These are phyloP conservation scores for Oceanites oceanicus DNA, from an alignment of 2,113 vertebrate species.

Conservation along the genomic window DNA sequence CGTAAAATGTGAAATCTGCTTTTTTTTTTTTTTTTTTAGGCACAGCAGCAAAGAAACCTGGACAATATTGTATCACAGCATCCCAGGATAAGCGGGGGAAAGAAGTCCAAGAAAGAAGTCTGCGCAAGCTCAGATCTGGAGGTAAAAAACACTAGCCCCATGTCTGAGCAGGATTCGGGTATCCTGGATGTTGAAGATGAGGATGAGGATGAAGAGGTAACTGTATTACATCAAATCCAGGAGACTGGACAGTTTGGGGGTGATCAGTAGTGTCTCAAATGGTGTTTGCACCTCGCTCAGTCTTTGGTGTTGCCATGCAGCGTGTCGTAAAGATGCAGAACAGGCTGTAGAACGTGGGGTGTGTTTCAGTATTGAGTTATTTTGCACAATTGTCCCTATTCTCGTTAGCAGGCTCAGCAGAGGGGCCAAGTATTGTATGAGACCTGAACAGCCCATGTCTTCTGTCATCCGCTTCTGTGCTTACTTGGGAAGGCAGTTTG, in stretches of 20 bases:
- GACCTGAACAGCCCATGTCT: accelerated
- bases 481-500: neutral
- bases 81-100: conserved; percentile 76
- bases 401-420: neutral
- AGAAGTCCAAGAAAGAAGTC: conserved; percentile 78
- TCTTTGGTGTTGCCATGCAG: accelerated
- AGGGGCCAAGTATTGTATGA: neutral
- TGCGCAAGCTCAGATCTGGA: conserved; percentile 71
- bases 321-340: too few species aligned
- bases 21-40: conserved; percentile 69
- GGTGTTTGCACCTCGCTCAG: accelerated
- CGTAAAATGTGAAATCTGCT: neutral
- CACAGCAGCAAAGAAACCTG: conserved; percentile 89
- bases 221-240: neutral
- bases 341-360: accelerated
- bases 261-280: accelerated
- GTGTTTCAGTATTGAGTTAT: accelerated
- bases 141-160: conserved; percentile 81
- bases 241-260: neutral
- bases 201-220: conserved; percentile 90
- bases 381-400: accelerated
- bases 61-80: conserved; percentile 85
- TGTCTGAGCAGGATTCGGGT: conserved; percentile 89
- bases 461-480: neutral
- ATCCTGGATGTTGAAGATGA: conserved; percentile 94